Evolutionary conservation across 2,888 invertebrate species (phyloP), one percentile per base, ranked within the genome.

Genomic region (Andrena bicolor): DNA sequence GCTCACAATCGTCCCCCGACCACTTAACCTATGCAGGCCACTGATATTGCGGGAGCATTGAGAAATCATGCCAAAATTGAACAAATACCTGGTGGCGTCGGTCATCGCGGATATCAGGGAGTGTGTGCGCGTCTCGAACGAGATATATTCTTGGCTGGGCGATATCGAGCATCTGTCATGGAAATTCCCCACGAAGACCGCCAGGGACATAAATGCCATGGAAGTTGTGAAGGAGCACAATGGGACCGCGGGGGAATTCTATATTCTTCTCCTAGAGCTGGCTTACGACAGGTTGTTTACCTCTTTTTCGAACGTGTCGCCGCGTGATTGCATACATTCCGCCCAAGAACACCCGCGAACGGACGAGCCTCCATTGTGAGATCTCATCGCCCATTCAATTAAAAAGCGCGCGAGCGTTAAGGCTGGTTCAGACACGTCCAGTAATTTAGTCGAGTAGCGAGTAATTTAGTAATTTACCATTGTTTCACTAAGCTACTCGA

Each of bases 261-360:
- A 91, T 76, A 88, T 91, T 84, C 85, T 90, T 72, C 90, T 90
- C 28, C 76, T 91, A 76, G 91, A 91, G 82, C 82, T 91, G 78
- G 89, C 90, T 81, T 92, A 92, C 83, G 92, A 92, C 89, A 90
- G 92, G 92, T 92, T 84, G 77, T 83, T 88, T 83, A 77, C 70
- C 69, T 28, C 20, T 48, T 56, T 79, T 75, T 63, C 41, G 73
- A 23, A 48, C 69, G 20, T 16, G 32, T 13, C 48, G 61, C 60
- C 41, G 49, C 30, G 26, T 56, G 82, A 81, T 83, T 82, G 66
- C 80, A 85, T 85, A 82, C 81, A 69, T 80, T 84, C 41, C 68
- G 48, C 63, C 41, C 66, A 41, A 56, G 35, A 8, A 61, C 60
- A 68, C 71, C 1, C 70, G 28, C 66, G 63, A 72, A 53, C 66